phyloP scores from a whole-genome alignment of 2,888 invertebrate species.

The Heliconius hortense region DNA sequence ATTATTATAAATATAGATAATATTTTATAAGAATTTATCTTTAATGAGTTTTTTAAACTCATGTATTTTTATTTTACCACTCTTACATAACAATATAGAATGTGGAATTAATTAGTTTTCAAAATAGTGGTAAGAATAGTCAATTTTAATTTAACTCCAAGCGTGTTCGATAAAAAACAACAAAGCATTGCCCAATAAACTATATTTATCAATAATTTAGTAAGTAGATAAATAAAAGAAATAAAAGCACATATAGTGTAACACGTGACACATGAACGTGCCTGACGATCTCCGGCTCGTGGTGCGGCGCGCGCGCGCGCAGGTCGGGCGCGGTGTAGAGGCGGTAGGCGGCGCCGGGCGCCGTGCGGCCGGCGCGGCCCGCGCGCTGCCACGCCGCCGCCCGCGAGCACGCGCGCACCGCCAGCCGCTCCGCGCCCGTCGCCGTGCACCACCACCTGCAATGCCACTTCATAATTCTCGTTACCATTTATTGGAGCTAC shows the following conservation, averaged over 20 bases:
- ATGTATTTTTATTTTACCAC: too few species aligned
- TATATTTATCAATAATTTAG: too few species aligned
- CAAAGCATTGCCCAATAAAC: background rate
- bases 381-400: conserved; percentile 97
- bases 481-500: too few species aligned
- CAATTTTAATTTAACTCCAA: background rate
- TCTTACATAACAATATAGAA: background rate
- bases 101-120: background rate
- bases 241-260: too few species aligned
- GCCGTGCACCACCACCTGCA: conserved; percentile 87
- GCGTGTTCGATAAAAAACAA: background rate
- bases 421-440: conserved; percentile 91
- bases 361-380: conserved; percentile 95
- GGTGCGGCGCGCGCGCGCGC: conserved; percentile 85
- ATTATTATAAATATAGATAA: too few species aligned
- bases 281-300: conserved; percentile 91
- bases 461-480: too few species aligned
- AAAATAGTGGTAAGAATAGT: background rate
- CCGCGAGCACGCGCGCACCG: conserved; percentile 91
- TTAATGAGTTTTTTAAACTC: too few species aligned
- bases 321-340: conserved; percentile 91
- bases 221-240: too few species aligned
- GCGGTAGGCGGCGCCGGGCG: conserved; percentile 92
- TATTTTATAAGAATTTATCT: too few species aligned
- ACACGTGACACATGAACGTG: too few species aligned